phyloP scores from a whole-genome alignment of 2,888 invertebrate genomes.

The Adelphocoris suturalis region DNA sequence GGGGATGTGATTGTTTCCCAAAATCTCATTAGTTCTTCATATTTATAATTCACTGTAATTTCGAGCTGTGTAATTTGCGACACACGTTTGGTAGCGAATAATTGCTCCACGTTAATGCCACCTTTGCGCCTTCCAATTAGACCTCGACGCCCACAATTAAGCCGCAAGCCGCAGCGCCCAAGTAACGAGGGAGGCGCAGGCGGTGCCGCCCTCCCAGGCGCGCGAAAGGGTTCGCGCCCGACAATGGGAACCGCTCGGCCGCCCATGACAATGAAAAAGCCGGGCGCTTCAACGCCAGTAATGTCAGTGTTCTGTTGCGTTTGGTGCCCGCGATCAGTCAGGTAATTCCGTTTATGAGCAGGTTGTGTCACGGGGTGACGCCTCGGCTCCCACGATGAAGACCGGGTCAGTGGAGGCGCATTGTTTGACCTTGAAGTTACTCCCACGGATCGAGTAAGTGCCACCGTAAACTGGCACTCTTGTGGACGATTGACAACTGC shows the following conservation, averaged over 20 bases:
- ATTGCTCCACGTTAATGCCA: neutral
- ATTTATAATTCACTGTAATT: no score
- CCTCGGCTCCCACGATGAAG: conserved; percentile 1
- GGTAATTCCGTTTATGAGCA: neutral
- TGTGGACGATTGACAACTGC: no score
- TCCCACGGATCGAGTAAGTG: no score
- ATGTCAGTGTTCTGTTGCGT: neutral
- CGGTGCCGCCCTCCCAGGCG: neutral
- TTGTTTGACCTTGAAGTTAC: neutral
- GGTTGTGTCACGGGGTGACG: conserved; percentile 13
- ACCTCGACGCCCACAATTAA: neutral
- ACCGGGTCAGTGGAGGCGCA: neutral
- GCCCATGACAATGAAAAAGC: conserved; percentile 33
- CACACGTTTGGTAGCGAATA: neutral
- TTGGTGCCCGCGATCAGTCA: neutral
- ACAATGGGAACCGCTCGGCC: conserved; percentile 32
- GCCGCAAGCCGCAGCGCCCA: neutral
- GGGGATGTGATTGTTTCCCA: no score
- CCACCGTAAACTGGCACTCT: no score
- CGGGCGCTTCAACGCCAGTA: neutral
- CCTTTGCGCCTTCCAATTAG: neutral
- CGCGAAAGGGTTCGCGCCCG: neutral
- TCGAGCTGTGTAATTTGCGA: no score
- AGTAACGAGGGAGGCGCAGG: neutral
- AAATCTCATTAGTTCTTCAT: no score